Conservation (phyloP, 2,888 invertebrate genomes). For the Pollenia labialis region DNA sequence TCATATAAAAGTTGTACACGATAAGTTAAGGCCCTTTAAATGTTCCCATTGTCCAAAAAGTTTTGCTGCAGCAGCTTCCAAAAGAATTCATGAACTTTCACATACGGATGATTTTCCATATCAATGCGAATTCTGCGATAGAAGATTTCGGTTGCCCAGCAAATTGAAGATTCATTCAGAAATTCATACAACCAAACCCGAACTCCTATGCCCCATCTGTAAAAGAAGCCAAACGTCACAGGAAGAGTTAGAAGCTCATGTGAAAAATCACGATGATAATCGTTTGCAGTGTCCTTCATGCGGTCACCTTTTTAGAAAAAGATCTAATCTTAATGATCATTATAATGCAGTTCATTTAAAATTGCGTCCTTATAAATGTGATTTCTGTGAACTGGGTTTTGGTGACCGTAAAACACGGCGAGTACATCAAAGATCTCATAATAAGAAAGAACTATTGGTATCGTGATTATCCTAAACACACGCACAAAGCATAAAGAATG, state of each 20-base stretch:
- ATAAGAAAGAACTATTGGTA: background rate
- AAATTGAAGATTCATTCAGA: conserved; percentile 66
- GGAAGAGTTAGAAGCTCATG: conserved; percentile 58
- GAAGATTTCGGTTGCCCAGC: conserved; percentile 56
- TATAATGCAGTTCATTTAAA: conserved; percentile 68
- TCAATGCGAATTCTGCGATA: conserved; percentile 62
- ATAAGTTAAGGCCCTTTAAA: conserved; percentile 68
- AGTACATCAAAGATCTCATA: conserved; percentile 50
- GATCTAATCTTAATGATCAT: conserved; percentile 64
- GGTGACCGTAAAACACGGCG: conserved; percentile 62
- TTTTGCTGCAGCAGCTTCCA: conserved; percentile 58
- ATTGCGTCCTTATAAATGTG: conserved; percentile 50
- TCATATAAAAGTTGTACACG: conserved; percentile 67
- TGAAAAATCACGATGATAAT: conserved; percentile 62
- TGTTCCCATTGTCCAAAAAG: conserved; percentile 65
- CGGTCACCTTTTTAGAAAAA: conserved; percentile 64
- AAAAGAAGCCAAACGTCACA: conserved; percentile 58
- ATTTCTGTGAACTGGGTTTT: conserved; percentile 65
- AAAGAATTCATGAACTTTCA: conserved; percentile 65
- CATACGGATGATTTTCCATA: conserved; percentile 65
- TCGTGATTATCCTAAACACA: background rate
- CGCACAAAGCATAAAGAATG: too few relatives aligned
- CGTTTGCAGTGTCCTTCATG: conserved; percentile 66
- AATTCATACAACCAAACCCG: conserved; percentile 63
- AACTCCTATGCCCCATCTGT: conserved; percentile 69